Evolutionary conservation across 2,797 vertebrate species (phyloP), one percentile per base, ranked within the genome.

Genomic region (Syngnathus rostellatus): DNA sequence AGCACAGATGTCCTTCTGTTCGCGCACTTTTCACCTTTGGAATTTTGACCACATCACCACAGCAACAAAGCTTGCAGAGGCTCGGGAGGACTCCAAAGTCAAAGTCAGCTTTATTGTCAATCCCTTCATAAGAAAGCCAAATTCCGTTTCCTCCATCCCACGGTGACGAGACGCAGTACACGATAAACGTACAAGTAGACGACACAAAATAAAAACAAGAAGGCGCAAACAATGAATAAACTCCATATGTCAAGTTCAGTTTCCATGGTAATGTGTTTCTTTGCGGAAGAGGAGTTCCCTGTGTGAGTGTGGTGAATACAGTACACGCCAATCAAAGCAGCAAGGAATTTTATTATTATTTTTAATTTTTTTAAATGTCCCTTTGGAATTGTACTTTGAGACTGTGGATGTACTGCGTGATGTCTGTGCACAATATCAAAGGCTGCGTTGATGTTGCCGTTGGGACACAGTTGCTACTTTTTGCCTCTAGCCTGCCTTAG

Each of bases 211-310:
- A n/a, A n/a, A n/a, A n/a, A n/a, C n/a, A n/a, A n/a, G n/a, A n/a
- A n/a, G n/a, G n/a, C n/a, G n/a, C n/a, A n/a, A n/a, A n/a, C n/a
- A n/a, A n/a, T n/a, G n/a, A n/a, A n/a, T n/a, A n/a, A n/a, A n/a
- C n/a, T n/a, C 69, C 64, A 65, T 76, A 79, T 77, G 63, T 69
- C 62, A 2, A 41, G 6, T 61, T 74, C 63, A 12, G 83, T 87
- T 87, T 73, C 84, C 71, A 3, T 85, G 85, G 77, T 78, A 84
- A 88, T 82, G 58, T 25, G 40, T 65, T 73, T 65, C 55, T 39
- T 6, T 5, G 60, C 31, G 57, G 66, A 83, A 69, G 75, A 81
- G 78, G 72, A 77, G 53, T 65, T 81, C 69, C 71, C 68, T 66
- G 51, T 53, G 39, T 55, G 5, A 25, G 2, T 19, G 62, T 72